phyloP scores from a whole-genome alignment of 2,797 vertebrate genomes.

The Takifugu ocellatus region DNA sequence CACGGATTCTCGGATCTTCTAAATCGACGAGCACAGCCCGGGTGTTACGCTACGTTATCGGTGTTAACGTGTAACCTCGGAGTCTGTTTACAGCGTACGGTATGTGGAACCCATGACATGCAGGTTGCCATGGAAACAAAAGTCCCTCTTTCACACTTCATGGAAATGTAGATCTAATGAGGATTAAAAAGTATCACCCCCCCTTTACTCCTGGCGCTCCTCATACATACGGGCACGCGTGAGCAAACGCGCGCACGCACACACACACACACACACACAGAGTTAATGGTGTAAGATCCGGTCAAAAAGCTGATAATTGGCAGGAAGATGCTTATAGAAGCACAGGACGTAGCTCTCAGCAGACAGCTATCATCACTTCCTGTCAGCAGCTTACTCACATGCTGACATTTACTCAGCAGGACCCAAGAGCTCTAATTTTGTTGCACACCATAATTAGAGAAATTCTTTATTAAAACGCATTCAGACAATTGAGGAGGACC shows the following conservation, averaged over 20 bases:
- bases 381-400: not conserved
- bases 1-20: not conserved
- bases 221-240: constrained; percentile 1
- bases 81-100: not conserved
- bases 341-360: not conserved
- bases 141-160: constrained; percentile 27
- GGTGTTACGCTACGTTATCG: not conserved
- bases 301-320: constrained; percentile 11
- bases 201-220: not conserved
- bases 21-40: not conserved
- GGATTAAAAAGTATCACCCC: constrained; percentile 7
- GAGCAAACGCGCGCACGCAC: constrained; percentile 5
- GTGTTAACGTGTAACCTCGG: constrained; percentile 5
- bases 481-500: not conserved
- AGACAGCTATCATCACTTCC: not conserved
- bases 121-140: constrained; percentile 60
- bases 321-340: constrained; percentile 2
- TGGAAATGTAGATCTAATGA: constrained; percentile 33
- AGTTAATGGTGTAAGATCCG: constrained; percentile 2
- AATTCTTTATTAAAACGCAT: too few relatives aligned
- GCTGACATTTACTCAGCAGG: constrained; percentile 1
- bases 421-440: not conserved
- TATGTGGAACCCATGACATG: constrained; percentile 24
- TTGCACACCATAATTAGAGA: too few relatives aligned
- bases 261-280: not conserved